Evolutionary conservation across 2,888 invertebrate species (phyloP), one percentile per base, ranked within the genome.

Genomic region (Tenthredo distinguenda): DNA sequence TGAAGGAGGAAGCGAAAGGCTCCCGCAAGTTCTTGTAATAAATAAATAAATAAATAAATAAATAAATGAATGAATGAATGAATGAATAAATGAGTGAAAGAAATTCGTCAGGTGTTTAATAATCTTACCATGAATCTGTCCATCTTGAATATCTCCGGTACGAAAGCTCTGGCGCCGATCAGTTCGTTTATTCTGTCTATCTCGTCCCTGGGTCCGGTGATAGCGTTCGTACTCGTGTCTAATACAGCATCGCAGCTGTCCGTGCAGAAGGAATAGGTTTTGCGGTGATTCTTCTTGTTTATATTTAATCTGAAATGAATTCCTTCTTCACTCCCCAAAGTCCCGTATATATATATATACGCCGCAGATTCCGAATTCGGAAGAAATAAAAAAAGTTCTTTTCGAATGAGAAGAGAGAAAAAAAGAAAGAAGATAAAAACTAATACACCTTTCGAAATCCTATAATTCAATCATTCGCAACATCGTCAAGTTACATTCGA

Each of bases 201-300:
- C n/a, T 93, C 94, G 0, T 88, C 88, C 3, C 86, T 18, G 2
- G 95, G 94, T 26, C 94, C 95, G 40, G 90, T 87, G 72, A 95
- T 94, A 18, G 91, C 89, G 86, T 93, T 94, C 2, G 92, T 91
- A 79, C 94, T 94, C 0, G 94, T 94, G 87, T 95, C 95, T 0
- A 94, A 90, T 31, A 93, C 90, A 5, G 93, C 94, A 58, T 90
- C 90, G 85, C 94, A 94, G 34, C 93, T 92, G 12, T 89, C 89
- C 6, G 86, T 82, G 86, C 94, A 94, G 84, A 93, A 93, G 18
- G 86, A 65, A 81, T 87, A 87, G 3, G 89, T 74, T 77, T 90
- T 91, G 40, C 91, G 90, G 43, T 85, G 43, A 26, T 1, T 0
- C 21, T 4, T 87, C 4, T 55, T 37, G 43, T 89, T 86, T 0